Percentiles rank a stretch among this genome's conserved stretches.
Conservation (phyloP, 2,113 vertebrate genomes). For the Aplodontia rufa region DNA sequence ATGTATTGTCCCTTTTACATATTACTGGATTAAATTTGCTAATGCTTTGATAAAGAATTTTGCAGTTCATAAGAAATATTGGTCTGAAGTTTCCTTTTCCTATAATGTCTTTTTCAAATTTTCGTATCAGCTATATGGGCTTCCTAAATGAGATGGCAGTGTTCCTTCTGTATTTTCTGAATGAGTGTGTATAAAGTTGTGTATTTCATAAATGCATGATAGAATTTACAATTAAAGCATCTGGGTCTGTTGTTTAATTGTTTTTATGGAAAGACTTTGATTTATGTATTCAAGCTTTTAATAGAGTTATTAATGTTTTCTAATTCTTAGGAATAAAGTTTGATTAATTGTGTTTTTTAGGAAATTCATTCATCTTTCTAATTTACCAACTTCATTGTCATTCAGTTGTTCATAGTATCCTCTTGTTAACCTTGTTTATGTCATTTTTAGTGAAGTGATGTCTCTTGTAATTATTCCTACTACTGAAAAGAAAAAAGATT, state of each 20-base stretch:
- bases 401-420: not conserved
- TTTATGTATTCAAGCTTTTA: not conserved
- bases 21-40: not conserved
- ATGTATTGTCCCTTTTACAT: not conserved
- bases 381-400: not conserved
- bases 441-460: not conserved
- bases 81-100: not conserved
- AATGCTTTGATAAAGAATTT: not conserved
- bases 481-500: too few relatives aligned
- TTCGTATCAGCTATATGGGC: not conserved
- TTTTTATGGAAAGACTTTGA: not conserved
- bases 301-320: not conserved
- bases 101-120: not conserved
- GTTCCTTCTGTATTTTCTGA: not conserved
- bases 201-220: not conserved
- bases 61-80: not conserved
- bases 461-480: not conserved
- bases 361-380: not conserved
- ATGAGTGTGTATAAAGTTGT: not conserved
- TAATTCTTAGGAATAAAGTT: not conserved
- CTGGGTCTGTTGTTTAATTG: not conserved
- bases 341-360: not conserved
- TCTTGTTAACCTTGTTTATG: not conserved
- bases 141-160: not conserved
- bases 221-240: not conserved